Conservation (phyloP, 2,113 vertebrate species). For the Mirza zaza region DNA sequence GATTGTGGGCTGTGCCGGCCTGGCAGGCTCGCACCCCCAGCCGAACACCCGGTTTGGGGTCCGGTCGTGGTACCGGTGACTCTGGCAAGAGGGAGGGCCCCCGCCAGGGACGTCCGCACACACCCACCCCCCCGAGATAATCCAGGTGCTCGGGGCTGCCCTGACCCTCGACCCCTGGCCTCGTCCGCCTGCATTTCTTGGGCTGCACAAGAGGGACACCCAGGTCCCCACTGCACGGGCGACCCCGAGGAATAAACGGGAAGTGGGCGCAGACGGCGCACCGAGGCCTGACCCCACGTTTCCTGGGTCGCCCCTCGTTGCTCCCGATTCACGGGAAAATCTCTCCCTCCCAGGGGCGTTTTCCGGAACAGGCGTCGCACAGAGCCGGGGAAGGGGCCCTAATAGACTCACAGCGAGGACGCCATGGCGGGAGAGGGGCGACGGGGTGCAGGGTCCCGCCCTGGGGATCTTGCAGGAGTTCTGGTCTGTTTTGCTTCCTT, state of each 20-base stretch:
- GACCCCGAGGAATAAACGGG: not conserved
- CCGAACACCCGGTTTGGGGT: rapidly evolving
- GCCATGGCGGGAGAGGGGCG: rapidly evolving
- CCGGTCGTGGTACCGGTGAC: not conserved
- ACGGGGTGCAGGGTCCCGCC: too few species aligned
- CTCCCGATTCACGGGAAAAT: rapidly evolving
- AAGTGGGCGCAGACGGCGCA: not conserved
- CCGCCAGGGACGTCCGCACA: rapidly evolving
- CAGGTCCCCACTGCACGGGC: rapidly evolving
- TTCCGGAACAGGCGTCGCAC: not conserved
- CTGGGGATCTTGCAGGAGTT: not conserved
- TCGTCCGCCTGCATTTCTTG: not conserved
- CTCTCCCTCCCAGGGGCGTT: not conserved
- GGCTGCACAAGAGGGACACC: rapidly evolving
- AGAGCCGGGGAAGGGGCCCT: not conserved
- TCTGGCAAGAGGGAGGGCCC: rapidly evolving
- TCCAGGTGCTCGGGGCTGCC: rapidly evolving
- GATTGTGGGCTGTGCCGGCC: not conserved
- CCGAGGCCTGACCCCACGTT: rapidly evolving
- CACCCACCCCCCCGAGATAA: rapidly evolving
- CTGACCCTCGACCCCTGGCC: not conserved
- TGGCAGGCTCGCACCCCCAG: rapidly evolving
- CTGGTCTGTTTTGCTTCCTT: rapidly evolving
- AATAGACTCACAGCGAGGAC: rapidly evolving
- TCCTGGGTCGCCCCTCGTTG: rapidly evolving